phyloP scores from a whole-genome alignment of 1,140 invertebrate genomes.

The Amyelois transitella region DNA sequence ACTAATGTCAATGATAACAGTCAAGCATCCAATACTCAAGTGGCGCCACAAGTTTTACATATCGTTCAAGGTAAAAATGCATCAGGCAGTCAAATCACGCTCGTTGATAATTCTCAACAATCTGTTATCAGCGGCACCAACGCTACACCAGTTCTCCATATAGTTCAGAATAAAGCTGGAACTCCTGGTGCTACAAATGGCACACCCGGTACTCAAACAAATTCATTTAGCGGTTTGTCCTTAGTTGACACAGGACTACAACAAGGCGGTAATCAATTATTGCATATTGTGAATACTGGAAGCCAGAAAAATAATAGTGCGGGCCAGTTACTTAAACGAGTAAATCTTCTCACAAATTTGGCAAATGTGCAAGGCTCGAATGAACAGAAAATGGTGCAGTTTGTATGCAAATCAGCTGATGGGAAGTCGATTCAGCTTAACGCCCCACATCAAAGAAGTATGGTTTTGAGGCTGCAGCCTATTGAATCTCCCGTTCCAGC shows the following conservation, averaged over 20 bases:
- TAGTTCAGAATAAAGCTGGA: conserved; percentile 63
- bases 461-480: conserved; percentile 68
- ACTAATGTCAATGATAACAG: conserved; percentile 43
- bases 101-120: conserved; percentile 61
- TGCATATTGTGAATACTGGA: conserved; percentile 69
- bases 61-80: conserved; percentile 69
- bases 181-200: conserved; percentile 28
- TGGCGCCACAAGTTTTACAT: conserved; percentile 66
- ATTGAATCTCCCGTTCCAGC: conserved; percentile 45
- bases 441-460: conserved; percentile 62
- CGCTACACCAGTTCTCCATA: conserved; percentile 63
- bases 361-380: conserved; percentile 65
- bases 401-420: conserved; percentile 76
- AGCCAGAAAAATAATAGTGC: conserved; percentile 50
- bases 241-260: conserved; percentile 62
- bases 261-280: conserved; percentile 63
- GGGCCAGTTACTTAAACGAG: conserved; percentile 62
- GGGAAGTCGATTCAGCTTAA: conserved; percentile 74
- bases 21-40: conserved; percentile 29
- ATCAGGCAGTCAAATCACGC: conserved; percentile 53
- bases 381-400: conserved; percentile 74
- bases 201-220: conserved; percentile 31
- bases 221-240: conserved; percentile 60
- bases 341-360: conserved; percentile 69
- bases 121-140: conserved; percentile 56